A percentile compares a stretch with the other conserved stretches of the same genome.
Evolutionary conservation across 2,888 invertebrate species (phyloP).

Genomic region (Zygothrica quintamaculata): DNA sequence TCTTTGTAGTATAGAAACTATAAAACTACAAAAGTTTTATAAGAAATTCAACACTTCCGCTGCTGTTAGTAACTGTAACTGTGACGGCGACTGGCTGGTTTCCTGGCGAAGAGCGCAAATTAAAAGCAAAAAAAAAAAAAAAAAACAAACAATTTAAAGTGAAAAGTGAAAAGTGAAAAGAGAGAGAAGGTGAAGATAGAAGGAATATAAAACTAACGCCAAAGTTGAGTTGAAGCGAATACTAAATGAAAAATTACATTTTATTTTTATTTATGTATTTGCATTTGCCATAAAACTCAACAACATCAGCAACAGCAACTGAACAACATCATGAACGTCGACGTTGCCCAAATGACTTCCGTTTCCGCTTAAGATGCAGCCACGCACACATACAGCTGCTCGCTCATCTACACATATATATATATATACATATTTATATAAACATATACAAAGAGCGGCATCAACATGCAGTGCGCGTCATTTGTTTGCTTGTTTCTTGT

Average conservation of each 20-base stretch:
- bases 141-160: neutral
- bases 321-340: slow-evolving; percentile 64
- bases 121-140: slow-evolving; percentile 36
- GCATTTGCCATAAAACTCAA: slow-evolving; percentile 71
- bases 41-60: slow-evolving; percentile 68
- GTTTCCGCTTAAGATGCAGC: slow-evolving; percentile 76
- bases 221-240: slow-evolving; percentile 15
- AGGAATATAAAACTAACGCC: slow-evolving; percentile 13
- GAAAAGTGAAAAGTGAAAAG: slow-evolving; percentile 1
- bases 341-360: slow-evolving; percentile 75
- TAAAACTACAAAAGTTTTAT: slow-evolving; percentile 47
- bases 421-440: slow-evolving; percentile 8
- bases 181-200: neutral
- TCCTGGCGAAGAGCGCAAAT: slow-evolving; percentile 53
- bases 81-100: slow-evolving; percentile 27
- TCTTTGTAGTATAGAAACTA: slow-evolving; percentile 5
- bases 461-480: slow-evolving; percentile 68
- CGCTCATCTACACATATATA: too few relatives aligned
- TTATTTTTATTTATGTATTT: slow-evolving; percentile 69
- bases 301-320: slow-evolving; percentile 41
- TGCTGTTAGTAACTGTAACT: slow-evolving; percentile 25
- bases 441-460: slow-evolving; percentile 16
- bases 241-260: slow-evolving; percentile 72
- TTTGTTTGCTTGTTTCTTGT: slow-evolving; percentile 60
- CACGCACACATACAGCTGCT: slow-evolving; percentile 24